Conservation (phyloP, 2,113 vertebrate species). For the Pterocles orientalis region DNA sequence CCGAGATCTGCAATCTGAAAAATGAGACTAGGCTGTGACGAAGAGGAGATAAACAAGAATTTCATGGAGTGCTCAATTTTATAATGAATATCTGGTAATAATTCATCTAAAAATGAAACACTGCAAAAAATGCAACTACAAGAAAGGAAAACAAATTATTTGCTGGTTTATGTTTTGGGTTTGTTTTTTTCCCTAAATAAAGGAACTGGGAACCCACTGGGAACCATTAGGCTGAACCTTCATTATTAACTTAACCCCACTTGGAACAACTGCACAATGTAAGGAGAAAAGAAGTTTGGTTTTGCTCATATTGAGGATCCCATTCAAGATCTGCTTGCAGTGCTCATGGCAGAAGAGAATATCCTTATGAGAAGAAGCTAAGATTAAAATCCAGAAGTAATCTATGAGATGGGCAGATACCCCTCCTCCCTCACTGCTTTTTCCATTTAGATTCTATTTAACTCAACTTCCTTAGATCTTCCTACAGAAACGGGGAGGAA, state of each 20-base stretch:
- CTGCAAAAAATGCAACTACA: background rate
- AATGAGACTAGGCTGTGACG: background rate
- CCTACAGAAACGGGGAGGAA: background rate
- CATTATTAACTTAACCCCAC: background rate
- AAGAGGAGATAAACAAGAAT: background rate
- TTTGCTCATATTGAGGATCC: background rate
- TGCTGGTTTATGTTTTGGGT: fast-evolving
- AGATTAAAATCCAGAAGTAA: background rate
- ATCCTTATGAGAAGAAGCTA: background rate
- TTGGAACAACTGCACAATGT: background rate
- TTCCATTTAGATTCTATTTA: background rate
- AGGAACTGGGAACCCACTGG: too few species aligned
- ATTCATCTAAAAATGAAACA: background rate
- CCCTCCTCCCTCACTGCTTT: background rate
- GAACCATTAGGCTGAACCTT: background rate
- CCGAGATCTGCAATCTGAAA: slow-evolving; percentile 93
- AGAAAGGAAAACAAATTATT: background rate
- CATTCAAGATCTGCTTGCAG: background rate
- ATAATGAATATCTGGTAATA: background rate
- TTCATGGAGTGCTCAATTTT: background rate
- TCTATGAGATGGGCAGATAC: background rate
- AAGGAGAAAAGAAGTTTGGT: background rate
- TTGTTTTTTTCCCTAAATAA: background rate
- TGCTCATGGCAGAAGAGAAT: background rate
- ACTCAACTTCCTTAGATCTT: background rate